Conservation (phyloP, 2,797 vertebrate species). For the Pitangus sulphuratus region DNA sequence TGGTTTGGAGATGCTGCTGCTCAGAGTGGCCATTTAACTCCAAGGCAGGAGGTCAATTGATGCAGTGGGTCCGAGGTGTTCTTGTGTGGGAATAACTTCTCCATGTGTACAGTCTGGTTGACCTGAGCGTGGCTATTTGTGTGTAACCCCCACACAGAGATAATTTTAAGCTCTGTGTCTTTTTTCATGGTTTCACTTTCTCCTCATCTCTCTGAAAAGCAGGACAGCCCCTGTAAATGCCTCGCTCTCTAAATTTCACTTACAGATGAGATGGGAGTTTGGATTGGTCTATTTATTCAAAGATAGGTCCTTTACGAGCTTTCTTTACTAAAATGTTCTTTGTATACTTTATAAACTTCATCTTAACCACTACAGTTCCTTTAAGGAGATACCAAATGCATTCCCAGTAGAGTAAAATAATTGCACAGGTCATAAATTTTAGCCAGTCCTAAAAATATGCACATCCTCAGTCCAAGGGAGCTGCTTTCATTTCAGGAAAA, state of each 20-base stretch:
- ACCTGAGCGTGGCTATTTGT: not conserved
- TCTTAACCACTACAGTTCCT: conserved; percentile 1
- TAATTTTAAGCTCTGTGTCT: not conserved
- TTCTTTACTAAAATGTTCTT: conserved; percentile 5
- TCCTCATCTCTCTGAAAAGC: not conserved
- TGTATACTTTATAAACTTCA: conserved; percentile 44
- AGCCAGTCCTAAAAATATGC: not conserved
- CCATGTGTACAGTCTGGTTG: not conserved
- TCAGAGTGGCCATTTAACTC: not conserved
- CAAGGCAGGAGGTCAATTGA: not conserved
- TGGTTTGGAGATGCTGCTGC: not conserved
- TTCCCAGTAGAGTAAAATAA: conserved; percentile 23
- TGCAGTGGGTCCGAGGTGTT: not conserved
- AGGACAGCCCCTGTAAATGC: not conserved
- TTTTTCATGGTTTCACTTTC: not conserved
- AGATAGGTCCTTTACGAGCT: not conserved
- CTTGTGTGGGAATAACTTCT: not conserved
- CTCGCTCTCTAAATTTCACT: not conserved
- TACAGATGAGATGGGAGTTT: not conserved
- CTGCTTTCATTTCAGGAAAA: conserved; percentile 35
- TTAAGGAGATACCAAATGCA: not conserved
- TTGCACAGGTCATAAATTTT: not conserved
- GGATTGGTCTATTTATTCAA: not conserved
- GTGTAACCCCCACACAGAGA: not conserved
- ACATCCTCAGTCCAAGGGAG: not conserved